Evolutionary conservation across 1,140 invertebrate genomes (phyloP), one percentile per base, ranked within the genome.

Genomic region (Cydia amplana): DNA sequence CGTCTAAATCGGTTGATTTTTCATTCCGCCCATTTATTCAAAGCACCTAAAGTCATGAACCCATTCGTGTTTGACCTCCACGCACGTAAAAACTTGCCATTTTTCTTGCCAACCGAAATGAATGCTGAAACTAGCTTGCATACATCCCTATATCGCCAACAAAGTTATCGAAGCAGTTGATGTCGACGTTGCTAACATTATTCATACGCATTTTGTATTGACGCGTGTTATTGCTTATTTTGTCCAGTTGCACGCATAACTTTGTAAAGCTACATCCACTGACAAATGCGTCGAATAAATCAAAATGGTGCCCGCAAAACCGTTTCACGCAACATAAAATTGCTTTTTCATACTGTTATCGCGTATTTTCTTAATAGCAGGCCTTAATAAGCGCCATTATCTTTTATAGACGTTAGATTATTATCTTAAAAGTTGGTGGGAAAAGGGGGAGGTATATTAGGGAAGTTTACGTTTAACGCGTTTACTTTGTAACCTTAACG

Each of bases 271-370:
- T 79, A 79, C 76, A 77, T 70, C 67, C 78, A 76, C 78, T 89
- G 83, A 89, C 86, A 85, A 89, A 89, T 88, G 85, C 80, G 73
- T 75, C 67, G 70, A 82, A 85, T 88, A 88, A 85, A 88, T 89
- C 85, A 88, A 84, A 85, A 83, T 77, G 82, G 77, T 80, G 76
- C 65, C 74, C 80, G 72, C 78, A 76, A 75, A 73, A 77, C 76
- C 75, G 80, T 87, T 82, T 81, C 84, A 86, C 85, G 87, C 81
- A 82, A 87, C 78, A 79, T 74, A 80, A 85, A 79, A 67, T 67
- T 36, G 64, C 64, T 67, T 67, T 67, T 67, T 67, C 64, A 36
- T 67, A 67, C 32, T 83, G 79, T 82, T 83, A 80, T 78, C 74
- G 76, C 75, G 74, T 78, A 67, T 67, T 67, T 67, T 67, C 23